phyloP scores from a whole-genome alignment of 2,113 vertebrate species.

The Cercocebus atys region DNA sequence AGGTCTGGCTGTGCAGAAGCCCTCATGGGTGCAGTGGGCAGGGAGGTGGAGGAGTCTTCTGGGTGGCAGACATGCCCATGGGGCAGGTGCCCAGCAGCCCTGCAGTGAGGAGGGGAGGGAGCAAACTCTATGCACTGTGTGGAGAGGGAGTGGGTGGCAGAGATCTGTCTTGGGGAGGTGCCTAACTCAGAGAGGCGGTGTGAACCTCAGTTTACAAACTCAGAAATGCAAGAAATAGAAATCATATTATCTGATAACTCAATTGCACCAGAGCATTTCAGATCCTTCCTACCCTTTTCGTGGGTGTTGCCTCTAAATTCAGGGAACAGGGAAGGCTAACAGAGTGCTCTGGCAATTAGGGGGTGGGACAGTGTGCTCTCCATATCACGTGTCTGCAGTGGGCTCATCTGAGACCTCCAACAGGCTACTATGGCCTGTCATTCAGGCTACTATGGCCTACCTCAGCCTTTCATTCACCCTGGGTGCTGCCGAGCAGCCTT shows the following conservation, averaged over 20 bases:
- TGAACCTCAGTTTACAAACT: neutral
- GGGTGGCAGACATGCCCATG: rapidly evolving
- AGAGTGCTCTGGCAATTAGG: rapidly evolving
- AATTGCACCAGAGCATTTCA: too few relatives aligned
- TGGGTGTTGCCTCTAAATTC: neutral
- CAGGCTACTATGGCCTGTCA: rapidly evolving
- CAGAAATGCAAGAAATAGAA: neutral
- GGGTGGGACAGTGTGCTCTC: rapidly evolving
- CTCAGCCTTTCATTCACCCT: rapidly evolving
- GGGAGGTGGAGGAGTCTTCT: neutral
- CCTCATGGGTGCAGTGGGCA: rapidly evolving
- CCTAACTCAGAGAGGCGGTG: neutral
- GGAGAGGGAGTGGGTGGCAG: neutral
- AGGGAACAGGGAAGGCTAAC: neutral
- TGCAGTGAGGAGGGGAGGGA: neutral
- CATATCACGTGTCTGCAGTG: rapidly evolving
- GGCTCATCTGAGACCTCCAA: neutral
- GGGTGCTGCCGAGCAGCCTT: neutral
- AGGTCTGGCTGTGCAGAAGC: neutral
- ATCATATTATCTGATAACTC: neutral
- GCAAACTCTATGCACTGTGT: neutral
- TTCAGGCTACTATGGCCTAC: too few relatives aligned
- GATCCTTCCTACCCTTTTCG: neutral
- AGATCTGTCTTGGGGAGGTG: neutral
- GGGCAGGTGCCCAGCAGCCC: neutral